phyloP scores from a whole-genome alignment of 1,140 invertebrate genomes.

The Trichogramma pretiosum region DNA sequence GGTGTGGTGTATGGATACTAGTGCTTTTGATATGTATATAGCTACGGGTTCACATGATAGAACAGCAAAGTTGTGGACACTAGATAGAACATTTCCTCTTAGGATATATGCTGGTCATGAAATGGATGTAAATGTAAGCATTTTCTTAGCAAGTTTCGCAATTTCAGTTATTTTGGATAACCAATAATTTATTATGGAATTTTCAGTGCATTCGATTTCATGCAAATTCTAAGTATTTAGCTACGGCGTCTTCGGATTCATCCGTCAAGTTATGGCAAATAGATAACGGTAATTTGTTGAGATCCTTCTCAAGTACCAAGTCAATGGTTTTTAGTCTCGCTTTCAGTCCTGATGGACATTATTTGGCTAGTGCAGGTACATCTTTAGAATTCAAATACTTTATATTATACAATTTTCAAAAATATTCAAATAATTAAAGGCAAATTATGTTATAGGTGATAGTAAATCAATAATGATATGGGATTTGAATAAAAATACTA shows the following conservation, averaged over 20 bases:
- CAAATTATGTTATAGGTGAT: slow-evolving; percentile 46
- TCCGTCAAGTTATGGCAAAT: slow-evolving; percentile 67
- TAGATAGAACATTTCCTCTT: slow-evolving; percentile 68
- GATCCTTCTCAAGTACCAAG: slow-evolving; percentile 54
- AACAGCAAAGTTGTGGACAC: slow-evolving; percentile 77
- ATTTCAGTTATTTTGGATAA: neutral
- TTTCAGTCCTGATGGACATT: slow-evolving; percentile 64
- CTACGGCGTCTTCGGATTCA: slow-evolving; percentile 69
- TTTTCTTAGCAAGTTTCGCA: neutral
- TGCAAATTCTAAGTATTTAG: slow-evolving; percentile 71
- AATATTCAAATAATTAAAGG: slow-evolving; percentile 5
- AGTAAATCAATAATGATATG: slow-evolving; percentile 58
- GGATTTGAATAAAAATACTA: slow-evolving; percentile 56
- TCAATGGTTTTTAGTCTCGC: slow-evolving; percentile 53
- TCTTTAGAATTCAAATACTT: neutral
- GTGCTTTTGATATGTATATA: slow-evolving; percentile 62
- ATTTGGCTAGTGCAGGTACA: slow-evolving; percentile 58
- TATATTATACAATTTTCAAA: neutral
- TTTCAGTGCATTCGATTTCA: slow-evolving; percentile 69
- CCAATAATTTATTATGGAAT: slow-evolving; percentile 16
- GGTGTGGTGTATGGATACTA: slow-evolving; percentile 77
- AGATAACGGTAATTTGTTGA: slow-evolving; percentile 51
- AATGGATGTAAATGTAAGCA: slow-evolving; percentile 69
- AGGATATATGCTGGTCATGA: slow-evolving; percentile 76
- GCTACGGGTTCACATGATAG: slow-evolving; percentile 76